These are phyloP conservation scores for Napeogenes sylphis DNA, from an alignment of 2,888 invertebrate genomes.

Conservation along the genomic window DNA sequence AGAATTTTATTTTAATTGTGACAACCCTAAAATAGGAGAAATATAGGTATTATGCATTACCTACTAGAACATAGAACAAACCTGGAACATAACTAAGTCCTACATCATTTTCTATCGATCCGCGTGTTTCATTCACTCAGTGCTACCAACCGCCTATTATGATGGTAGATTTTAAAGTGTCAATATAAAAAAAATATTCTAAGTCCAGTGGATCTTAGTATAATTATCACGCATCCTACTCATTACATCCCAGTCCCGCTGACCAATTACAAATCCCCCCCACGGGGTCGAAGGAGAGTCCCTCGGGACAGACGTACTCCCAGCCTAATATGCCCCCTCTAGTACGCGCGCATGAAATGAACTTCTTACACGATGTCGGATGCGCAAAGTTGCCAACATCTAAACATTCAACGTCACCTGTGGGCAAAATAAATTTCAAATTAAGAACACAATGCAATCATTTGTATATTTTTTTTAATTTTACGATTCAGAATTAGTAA, in stretches of 20 bases:
- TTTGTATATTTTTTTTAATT: background rate
- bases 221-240: conserved; percentile 54
- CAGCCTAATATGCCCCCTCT: conserved; percentile 89
- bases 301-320: conserved; percentile 92
- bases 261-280: conserved; percentile 96
- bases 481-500: background rate
- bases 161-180: too few species aligned
- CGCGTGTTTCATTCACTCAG: too few species aligned
- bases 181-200: too few species aligned
- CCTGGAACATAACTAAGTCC: background rate
- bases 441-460: background rate
- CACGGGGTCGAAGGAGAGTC: conserved; percentile 91
- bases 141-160: too few species aligned
- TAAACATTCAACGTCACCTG: conserved; percentile 88
- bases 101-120: too few species aligned
- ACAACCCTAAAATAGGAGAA: too few species aligned
- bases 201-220: background rate
- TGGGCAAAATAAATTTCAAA: conserved; percentile 10
- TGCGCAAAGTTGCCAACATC: conserved; percentile 95
- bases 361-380: conserved; percentile 92
- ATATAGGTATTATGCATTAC: too few species aligned
- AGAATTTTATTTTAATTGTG: background rate
- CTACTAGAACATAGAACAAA: too few species aligned
- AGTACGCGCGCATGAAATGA: conserved; percentile 90
- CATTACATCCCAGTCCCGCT: conserved; percentile 86